A percentile compares a stretch with the other conserved stretches of the same genome.
Conservation (phyloP, 2,888 invertebrate species). For the Dolichomitus sp. region DNA sequence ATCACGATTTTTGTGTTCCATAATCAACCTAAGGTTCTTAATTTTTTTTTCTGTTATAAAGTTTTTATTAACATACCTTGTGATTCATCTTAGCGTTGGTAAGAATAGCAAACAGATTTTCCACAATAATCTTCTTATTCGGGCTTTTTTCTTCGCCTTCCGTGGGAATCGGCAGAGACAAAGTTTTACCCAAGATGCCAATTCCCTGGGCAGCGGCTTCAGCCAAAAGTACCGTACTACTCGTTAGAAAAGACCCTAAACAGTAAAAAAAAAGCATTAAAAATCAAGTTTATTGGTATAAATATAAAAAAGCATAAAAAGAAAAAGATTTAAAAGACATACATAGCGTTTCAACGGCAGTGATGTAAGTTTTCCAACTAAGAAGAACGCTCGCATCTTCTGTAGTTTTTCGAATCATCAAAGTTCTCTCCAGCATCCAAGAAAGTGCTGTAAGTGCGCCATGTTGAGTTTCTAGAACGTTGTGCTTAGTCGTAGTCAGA, state of each 20-base stretch:
- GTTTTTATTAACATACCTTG: constrained; percentile 86
- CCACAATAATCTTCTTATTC: constrained; percentile 91
- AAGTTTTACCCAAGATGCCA: constrained; percentile 91
- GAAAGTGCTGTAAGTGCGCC: constrained; percentile 92
- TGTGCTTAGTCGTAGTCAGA: constrained; percentile 87
- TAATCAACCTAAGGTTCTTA: not conserved
- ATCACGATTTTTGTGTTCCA: not conserved
- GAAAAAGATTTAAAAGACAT: constrained; percentile 72
- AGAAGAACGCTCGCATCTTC: constrained; percentile 83
- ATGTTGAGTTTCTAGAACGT: constrained; percentile 92
- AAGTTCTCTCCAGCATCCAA: constrained; percentile 90
- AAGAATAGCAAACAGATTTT: constrained; percentile 91
- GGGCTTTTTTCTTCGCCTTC: constrained; percentile 72
- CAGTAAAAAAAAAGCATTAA: constrained; percentile 56
- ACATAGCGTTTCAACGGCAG: constrained; percentile 89
- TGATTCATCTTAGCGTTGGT: constrained; percentile 91
- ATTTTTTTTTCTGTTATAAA: not conserved
- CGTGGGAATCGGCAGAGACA: constrained; percentile 89
- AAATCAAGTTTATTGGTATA: not conserved
- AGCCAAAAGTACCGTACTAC: constrained; percentile 89
- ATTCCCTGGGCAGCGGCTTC: constrained; percentile 91
- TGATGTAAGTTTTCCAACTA: constrained; percentile 89
- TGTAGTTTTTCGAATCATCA: constrained; percentile 86
- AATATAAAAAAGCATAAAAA: constrained; percentile 1
- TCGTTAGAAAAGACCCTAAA: constrained; percentile 90